Conservation (phyloP, 2,888 invertebrate genomes). For the Andricus curvator region DNA sequence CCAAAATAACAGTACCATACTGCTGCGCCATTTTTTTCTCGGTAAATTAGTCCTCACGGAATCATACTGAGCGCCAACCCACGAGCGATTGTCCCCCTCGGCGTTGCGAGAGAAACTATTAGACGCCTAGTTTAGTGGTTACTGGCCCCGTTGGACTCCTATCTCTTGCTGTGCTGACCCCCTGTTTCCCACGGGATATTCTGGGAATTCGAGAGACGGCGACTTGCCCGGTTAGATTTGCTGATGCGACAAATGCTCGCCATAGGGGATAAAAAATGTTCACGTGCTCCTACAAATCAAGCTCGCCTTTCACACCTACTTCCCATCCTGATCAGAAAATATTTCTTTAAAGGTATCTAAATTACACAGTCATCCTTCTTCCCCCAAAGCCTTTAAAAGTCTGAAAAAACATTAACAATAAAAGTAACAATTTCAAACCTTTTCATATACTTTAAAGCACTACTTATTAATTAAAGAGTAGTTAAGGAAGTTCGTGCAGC, state of each 20-base stretch:
- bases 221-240: conserved; percentile 30
- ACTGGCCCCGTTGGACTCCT: conserved; percentile 47
- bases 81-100: conserved; percentile 62
- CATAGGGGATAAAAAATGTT: conserved; percentile 28
- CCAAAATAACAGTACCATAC: neutral
- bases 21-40: neutral
- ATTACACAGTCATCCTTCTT: neutral
- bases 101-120: conserved; percentile 59
- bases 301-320: neutral
- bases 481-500: too few relatives aligned
- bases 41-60: neutral
- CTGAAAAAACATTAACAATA: too few relatives aligned
- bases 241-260: conserved; percentile 29
- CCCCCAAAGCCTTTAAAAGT: neutral
- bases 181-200: conserved; percentile 28
- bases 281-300: conserved; percentile 19
- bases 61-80: conserved; percentile 42
- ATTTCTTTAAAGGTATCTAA: neutral
- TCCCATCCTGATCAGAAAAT: neutral
- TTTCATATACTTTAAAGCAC: too few relatives aligned
- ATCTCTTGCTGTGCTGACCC: conserved; percentile 34
- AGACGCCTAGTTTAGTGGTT: conserved; percentile 68
- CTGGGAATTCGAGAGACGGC: neutral
- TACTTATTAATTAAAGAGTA: too few relatives aligned
- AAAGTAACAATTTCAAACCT: too few relatives aligned